Base-by-base conservation (phyloP, 2,888 invertebrate species). In the Anthophora plumipes region DNA sequence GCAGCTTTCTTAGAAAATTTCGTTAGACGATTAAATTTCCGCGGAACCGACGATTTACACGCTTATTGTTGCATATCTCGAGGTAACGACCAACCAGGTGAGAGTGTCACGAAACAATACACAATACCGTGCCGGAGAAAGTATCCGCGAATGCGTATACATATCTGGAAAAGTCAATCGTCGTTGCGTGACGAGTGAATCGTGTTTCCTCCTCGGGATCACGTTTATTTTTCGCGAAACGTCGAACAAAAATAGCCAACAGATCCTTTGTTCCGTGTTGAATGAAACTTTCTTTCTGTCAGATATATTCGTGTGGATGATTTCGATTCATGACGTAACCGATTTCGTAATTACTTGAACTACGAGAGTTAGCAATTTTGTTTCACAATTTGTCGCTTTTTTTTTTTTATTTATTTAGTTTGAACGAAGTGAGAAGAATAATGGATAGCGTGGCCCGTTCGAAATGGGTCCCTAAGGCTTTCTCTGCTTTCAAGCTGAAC, bases 51-150 rank as follows among this genome's bases (percentile, higher is more conserved):
- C n/a, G 12, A 31, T 64, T 46, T 22, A 20, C 59, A 14, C 52
- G 61, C 17, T 46, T 41, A 68, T 71, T 43, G 77, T 61, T 61
- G 54, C 59, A 17, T 64, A 64, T 63, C 48, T 9, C 12, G 14
- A 43, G n/a, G 3, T 12, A 46, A 11, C 41, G 55, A 63, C 46
- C 8, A 17, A 12, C 46, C 31, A 3, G 79, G 87, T 50, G 80
- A 83, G 80, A 82, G 86, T 81, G 83, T 83, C 87, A 43, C 82
- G 87, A 80, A 64, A 87, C 86, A 87, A 87, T 87, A 74, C 77
- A 74, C 85, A 84, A 83, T 87, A 77, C 74, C 75, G 46, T 57
- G 70, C 9, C 68, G 75, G 84, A 79, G 85, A 87, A 87, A 87
- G 87, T 87, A 79, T 43, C 77, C 60, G 79, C 84, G 85, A 83